Evolutionary conservation across 2,888 invertebrate genomes (phyloP), one percentile per base, ranked within the genome.

Genomic region (Lycophotia porphyrea): DNA sequence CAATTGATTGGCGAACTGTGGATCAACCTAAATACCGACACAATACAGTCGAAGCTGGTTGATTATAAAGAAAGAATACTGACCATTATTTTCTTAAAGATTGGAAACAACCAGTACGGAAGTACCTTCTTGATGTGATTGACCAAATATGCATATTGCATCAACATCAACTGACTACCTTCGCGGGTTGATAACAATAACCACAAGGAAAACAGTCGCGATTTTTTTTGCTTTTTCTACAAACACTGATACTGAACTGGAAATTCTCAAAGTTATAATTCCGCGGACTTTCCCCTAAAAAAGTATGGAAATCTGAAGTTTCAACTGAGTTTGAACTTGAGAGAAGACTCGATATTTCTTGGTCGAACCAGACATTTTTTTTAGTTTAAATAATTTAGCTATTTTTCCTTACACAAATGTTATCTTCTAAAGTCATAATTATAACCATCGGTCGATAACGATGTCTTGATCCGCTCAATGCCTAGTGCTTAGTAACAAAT

Each of bases 11-110:
- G 11, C 49, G 36, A 27, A 24, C 31, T 31, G 34, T 27, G 34
- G 27, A 52, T 61, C 24, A 76, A 71, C 36, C 13, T 44, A 13
- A 60, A 27, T 49, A 49, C n/a, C 18, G 13, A 76, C 27, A 61
- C 11, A 70, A 71, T 61, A 52, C 61, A 21, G 34, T 42, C 1
- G 2, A 70, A 42, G 7, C n/a, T 36, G 18, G 24, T 18, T 63
- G 11, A 5, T 24, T 24, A 24, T 18, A 31, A 39, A 44, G 18
- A 61, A 15, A 27, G 15, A 47, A 47, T 47, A 11, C n/a, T 36
- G 24, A 24, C 21, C 9, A 15, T 36, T 47, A 34, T 36, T 63
- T 71, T 47, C 13, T 34, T 61, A 31, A 42, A 61, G 15, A 68
- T 68, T 63, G 42, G 60, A 78, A 31, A 66, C 27, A 13, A 63